Evolutionary conservation across 2,888 invertebrate genomes (phyloP).

Genomic region (Zonitis immaculata): DNA sequence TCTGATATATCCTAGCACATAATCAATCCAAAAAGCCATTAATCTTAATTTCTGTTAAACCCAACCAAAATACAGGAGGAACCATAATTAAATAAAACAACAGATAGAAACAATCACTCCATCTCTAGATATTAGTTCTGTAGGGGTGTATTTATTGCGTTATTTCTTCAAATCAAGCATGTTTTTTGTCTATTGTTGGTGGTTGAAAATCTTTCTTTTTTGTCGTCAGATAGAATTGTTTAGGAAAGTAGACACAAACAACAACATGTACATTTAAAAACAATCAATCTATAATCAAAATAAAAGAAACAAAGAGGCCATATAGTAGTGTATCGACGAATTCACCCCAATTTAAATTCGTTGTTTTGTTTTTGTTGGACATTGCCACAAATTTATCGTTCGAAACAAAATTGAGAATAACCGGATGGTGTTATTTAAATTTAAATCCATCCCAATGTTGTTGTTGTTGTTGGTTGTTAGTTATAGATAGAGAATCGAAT

Average conservation of each 20-base stretch:
- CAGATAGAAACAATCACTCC: slow-evolving; percentile 34
- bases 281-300: background rate
- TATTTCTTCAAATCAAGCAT: slow-evolving; percentile 28
- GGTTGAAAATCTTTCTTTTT: background rate
- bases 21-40: slow-evolving; percentile 37
- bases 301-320: background rate
- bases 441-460: background rate
- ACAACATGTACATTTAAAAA: too few species aligned
- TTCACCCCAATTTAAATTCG: slow-evolving; percentile 1
- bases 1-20: slow-evolving; percentile 33
- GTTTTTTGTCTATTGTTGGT: slow-evolving; percentile 3
- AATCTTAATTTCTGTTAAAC: slow-evolving; percentile 38
- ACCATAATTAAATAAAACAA: slow-evolving; percentile 37
- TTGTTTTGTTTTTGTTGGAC: too few species aligned
- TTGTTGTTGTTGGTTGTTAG: too few species aligned
- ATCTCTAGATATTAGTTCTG: too few species aligned
- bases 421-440: background rate
- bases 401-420: background rate
- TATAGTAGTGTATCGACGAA: background rate
- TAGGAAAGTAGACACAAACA: too few species aligned
- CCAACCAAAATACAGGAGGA: slow-evolving; percentile 29
- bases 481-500: too few species aligned
- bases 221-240: too few species aligned
- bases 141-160: slow-evolving; percentile 21
- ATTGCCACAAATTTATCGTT: background rate